Percentiles rank a stretch among this genome's conserved stretches.
Conservation (phyloP, 2,113 vertebrate species). For the Orycteropus afer region DNA sequence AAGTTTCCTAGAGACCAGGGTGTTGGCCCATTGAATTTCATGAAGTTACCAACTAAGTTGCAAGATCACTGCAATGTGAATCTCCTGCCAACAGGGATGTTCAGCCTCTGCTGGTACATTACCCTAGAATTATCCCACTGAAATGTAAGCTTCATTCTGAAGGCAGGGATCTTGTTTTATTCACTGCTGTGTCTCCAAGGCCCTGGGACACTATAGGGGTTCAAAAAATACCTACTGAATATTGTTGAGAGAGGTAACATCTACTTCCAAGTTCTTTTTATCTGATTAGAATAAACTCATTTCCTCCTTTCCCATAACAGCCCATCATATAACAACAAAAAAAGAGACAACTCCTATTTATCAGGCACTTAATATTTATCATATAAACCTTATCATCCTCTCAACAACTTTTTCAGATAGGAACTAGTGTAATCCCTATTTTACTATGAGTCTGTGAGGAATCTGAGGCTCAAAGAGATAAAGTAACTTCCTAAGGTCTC, state of each 20-base stretch:
- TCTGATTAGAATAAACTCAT: neutral
- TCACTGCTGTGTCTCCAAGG: neutral
- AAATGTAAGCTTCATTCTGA: neutral
- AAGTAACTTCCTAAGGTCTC: neutral
- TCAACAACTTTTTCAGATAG: neutral
- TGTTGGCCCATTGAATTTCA: neutral
- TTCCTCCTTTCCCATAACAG: neutral
- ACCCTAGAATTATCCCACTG: neutral
- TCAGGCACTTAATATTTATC: neutral
- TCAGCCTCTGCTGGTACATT: neutral
- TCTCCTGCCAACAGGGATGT: neutral
- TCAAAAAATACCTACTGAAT: neutral
- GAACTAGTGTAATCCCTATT: neutral
- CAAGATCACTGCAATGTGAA: neutral
- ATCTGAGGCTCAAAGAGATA: no score
- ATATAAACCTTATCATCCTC: neutral
- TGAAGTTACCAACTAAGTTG: neutral
- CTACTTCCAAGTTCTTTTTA: neutral
- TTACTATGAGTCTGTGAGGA: neutral
- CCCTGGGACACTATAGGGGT: neutral
- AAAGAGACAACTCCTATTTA: neutral
- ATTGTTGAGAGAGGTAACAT: neutral
- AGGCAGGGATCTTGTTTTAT: neutral
- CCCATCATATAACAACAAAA: neutral
- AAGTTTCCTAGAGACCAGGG: neutral